Evolutionary conservation across 2,888 invertebrate genomes (phyloP).

Genomic region (Acronicta alni): DNA sequence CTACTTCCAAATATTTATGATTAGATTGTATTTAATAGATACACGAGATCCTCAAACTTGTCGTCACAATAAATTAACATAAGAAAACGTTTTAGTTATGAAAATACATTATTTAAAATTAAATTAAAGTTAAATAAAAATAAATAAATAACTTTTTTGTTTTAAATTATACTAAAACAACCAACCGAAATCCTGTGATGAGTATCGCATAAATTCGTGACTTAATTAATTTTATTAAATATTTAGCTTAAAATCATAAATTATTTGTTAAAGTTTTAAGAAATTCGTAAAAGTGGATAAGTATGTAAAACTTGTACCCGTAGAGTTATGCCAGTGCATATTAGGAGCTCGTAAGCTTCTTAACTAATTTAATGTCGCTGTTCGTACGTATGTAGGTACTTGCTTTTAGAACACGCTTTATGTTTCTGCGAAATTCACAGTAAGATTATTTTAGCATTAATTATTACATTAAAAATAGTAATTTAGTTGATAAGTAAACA

Average conservation of each 20-base stretch:
- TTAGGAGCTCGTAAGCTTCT: constrained; percentile 18
- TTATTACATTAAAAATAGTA: too few relatives aligned
- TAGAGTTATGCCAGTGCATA: constrained; percentile 2
- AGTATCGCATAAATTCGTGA: neutral
- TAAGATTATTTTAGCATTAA: too few relatives aligned
- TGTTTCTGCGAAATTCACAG: too few relatives aligned
- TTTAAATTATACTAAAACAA: neutral
- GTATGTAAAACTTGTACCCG: neutral
- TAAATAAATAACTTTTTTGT: constrained; percentile 1
- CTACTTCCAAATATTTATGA: constrained; percentile 34
- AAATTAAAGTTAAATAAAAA: constrained; percentile 8
- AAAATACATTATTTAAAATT: constrained; percentile 27
- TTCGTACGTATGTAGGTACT: neutral
- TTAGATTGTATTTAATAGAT: constrained; percentile 26
- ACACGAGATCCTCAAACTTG: constrained; percentile 46
- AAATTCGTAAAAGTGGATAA: neutral
- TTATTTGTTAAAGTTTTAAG: neutral
- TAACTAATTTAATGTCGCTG: constrained; percentile 1
- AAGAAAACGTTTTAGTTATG: constrained; percentile 11
- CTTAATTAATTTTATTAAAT: neutral
- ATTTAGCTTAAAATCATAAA: neutral
- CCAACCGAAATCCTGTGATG: neutral
- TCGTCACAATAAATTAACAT: constrained; percentile 41
- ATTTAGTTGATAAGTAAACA: too few relatives aligned
- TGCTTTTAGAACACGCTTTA: neutral